phyloP scores from a whole-genome alignment of 2,888 invertebrate species.

The Scaptomyza cyrtandrae region DNA sequence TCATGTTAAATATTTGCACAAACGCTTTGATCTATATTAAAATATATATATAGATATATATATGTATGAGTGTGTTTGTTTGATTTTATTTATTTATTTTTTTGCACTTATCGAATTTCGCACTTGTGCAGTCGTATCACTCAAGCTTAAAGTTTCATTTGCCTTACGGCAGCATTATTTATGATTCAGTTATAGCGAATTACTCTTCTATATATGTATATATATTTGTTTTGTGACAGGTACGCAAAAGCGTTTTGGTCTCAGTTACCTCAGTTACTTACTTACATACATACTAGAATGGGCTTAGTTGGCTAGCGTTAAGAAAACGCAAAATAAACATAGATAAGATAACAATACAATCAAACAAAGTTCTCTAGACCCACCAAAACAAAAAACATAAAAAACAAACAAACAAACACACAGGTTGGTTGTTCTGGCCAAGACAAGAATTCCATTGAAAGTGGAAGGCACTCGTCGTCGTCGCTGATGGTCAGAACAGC shows the following conservation, averaged over 20 bases:
- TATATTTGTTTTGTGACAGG: constrained; percentile 35
- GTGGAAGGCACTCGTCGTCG: constrained; percentile 10
- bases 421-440: constrained; percentile 4
- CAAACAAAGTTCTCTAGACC: constrained; percentile 25
- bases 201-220: too few relatives aligned
- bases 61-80: background rate
- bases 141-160: constrained; percentile 56
- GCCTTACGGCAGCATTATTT: constrained; percentile 60
- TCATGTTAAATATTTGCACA: constrained; percentile 50
- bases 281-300: background rate
- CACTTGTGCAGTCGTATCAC: constrained; percentile 45
- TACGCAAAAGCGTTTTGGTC: constrained; percentile 26
- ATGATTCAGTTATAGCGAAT: constrained; percentile 44
- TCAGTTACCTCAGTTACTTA: too few relatives aligned
- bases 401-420: too few relatives aligned
- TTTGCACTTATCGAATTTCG: constrained; percentile 65
- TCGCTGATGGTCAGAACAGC: constrained; percentile 9
- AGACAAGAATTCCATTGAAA: constrained; percentile 41
- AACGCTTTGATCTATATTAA: constrained; percentile 40
- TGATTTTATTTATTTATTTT: constrained; percentile 20
- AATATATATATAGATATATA: background rate
- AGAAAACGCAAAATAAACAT: constrained; percentile 11
- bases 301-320: constrained; percentile 29
- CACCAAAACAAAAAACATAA: constrained; percentile 10
- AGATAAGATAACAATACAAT: constrained; percentile 58